Evolutionary conservation across 37 sponge, comb jelly and placozoan species (phyloP).

Genomic region (Oopsacas minuta): DNA sequence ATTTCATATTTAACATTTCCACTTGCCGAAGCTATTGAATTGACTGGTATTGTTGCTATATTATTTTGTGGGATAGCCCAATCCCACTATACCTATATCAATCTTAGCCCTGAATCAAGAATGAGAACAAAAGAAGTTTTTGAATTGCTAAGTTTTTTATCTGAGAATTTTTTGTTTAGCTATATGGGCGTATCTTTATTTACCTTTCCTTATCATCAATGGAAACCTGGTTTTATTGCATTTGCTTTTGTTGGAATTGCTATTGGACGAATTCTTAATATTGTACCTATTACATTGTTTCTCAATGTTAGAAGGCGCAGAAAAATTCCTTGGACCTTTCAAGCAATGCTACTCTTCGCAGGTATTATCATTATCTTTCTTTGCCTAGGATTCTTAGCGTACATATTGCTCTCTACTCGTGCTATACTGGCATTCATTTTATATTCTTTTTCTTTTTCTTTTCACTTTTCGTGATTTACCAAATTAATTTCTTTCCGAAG

Average conservation of each 20-base stretch:
- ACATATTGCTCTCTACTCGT: no score
- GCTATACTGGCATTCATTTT: no score
- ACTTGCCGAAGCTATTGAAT: slow-evolving; percentile 58
- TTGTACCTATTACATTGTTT: slow-evolving; percentile 66
- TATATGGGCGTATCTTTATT: slow-evolving; percentile 94
- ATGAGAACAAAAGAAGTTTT: slow-evolving; percentile 67
- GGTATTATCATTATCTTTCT: no score
- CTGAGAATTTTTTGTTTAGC: slow-evolving; percentile 93
- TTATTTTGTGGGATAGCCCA: slow-evolving; percentile 92
- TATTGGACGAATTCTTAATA: slow-evolving; percentile 65
- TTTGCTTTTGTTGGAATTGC: slow-evolving; percentile 80
- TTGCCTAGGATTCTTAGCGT: no score
- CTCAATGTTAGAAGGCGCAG: slow-evolving; percentile 52
- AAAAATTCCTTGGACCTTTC: slow-evolving; percentile 78
- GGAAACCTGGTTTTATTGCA: slow-evolving; percentile 81
- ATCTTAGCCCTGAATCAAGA: slow-evolving; percentile 66
- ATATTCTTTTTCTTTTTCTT: no score
- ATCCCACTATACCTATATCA: slow-evolving; percentile 89
- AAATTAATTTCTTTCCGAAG: no score
- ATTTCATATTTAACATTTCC: slow-evolving; percentile 79
- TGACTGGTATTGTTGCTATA: slow-evolving; percentile 93
- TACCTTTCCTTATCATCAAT: slow-evolving; percentile 61
- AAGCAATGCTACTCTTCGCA: slow-evolving; percentile 89
- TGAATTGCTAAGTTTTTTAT: slow-evolving; percentile 82
- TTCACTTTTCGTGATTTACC: no score